Base-by-base conservation (phyloP, 2,888 invertebrate species). In the Callimorpha dominula region DNA sequence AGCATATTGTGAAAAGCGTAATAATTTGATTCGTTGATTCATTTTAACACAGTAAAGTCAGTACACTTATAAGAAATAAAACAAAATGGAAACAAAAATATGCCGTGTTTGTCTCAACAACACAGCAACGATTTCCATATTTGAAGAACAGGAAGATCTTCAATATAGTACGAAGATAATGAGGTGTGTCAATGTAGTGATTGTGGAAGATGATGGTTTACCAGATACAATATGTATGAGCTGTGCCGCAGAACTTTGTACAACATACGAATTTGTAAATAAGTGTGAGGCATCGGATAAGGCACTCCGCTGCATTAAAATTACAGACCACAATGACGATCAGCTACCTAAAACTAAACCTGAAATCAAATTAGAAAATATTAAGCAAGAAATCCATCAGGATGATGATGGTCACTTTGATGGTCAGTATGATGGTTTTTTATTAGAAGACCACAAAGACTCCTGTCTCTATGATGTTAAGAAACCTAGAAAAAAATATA, bases 61-160 rank as follows among this genome's bases (percentile, higher is more conserved):
- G n/a, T 20, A 65, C 49, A 1, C 65, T 65, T 20, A 8, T 40
- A 60, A 42, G 14, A 62, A 60, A 31, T 46, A 15, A 7, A 6
- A 62, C n/a, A 68, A n/a, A 62, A 88, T 87, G 86, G 83, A 86
- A 46, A 74, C 77, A 1, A 84, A 84, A 76, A 70, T 93, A 68
- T 95, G 95, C 81, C 90, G 95, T 71, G 86, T 94, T 78, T 95
- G 95, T 81, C 90, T 95, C 11, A 87, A 88, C 50, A 90, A 89
- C 81, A 86, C 88, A 1, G 94, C 91, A 6, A 86, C 87, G 2
- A 86, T 91, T 68, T 92, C 92, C 2, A 72, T 95, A 71, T 95
- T 94, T 78, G 88, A 89, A 50, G 84, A 80, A 71, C 87, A 90
- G 49, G 90, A 90, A 60, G 90, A 89, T 72, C 78, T 93, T n/a